phyloP scores from a whole-genome alignment of 2,888 invertebrate genomes.

The Galerucella pusilla region DNA sequence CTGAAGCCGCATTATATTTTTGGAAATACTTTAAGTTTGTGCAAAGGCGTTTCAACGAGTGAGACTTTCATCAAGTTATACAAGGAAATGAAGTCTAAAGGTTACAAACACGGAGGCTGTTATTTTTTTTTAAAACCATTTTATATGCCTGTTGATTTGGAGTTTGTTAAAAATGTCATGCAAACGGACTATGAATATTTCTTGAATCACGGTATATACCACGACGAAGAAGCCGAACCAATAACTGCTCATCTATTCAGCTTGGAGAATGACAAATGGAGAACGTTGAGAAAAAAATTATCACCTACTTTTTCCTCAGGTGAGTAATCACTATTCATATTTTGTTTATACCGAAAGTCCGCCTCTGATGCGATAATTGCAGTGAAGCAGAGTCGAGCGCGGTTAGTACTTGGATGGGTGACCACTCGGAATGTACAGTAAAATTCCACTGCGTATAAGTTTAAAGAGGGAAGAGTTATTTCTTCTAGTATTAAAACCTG shows the following conservation, averaged over 20 bases:
- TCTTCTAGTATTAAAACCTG: too few species aligned
- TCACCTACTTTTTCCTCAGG: conserved; percentile 52
- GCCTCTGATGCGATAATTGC: too few species aligned
- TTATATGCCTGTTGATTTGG: conserved; percentile 57
- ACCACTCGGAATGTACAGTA: too few species aligned
- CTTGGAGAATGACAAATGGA: conserved; percentile 62
- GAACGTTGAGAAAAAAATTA: conserved; percentile 60
- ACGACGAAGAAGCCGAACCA: conserved; percentile 56
- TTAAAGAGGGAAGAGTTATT: too few species aligned
- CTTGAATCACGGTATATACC: conserved; percentile 55
- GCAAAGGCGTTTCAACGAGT: conserved; percentile 21
- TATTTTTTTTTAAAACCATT: conserved; percentile 52
- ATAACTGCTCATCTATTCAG: conserved; percentile 54
- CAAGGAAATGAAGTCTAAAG: conserved; percentile 44
- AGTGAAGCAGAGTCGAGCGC: too few species aligned
- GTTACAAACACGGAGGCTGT: conserved; percentile 49
- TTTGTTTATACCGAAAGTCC: too few species aligned
- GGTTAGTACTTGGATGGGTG: too few species aligned
- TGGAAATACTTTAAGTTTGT: conserved; percentile 28
- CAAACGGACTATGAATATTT: conserved; percentile 60
- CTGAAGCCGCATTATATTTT: conserved; percentile 27
- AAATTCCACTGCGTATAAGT: too few species aligned
- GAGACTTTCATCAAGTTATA: conserved; percentile 38
- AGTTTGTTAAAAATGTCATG: conserved; percentile 57
- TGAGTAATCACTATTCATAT: background rate